A percentile compares a stretch with the other conserved stretches of the same genome.
Evolutionary conservation across 2,888 invertebrate genomes (phyloP).

Genomic region (Philereme vetulata): DNA sequence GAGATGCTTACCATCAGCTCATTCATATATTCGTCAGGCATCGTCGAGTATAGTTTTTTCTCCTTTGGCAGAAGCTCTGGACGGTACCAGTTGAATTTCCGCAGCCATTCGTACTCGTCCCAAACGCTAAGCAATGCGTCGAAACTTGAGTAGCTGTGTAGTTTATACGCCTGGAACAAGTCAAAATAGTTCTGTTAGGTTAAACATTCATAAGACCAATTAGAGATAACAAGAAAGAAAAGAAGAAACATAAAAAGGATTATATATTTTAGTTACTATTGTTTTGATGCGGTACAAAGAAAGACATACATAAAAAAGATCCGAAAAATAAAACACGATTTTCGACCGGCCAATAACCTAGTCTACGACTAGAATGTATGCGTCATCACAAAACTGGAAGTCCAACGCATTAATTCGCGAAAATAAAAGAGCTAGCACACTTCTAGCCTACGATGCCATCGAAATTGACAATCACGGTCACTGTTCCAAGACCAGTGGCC

Average conservation of each 20-base stretch:
- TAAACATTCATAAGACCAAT: not conserved
- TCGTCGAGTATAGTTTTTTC: slow-evolving; percentile 53
- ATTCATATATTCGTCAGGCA: slow-evolving; percentile 58
- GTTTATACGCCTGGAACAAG: slow-evolving; percentile 66
- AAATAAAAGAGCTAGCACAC: slow-evolving; percentile 18
- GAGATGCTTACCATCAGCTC: slow-evolving; percentile 60
- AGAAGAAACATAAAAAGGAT: too few species aligned
- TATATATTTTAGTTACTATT: too few species aligned
- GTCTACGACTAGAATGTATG: not conserved
- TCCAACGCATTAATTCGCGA: not conserved
- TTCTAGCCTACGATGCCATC: slow-evolving; percentile 5
- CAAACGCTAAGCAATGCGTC: slow-evolving; percentile 54
- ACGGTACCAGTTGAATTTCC: slow-evolving; percentile 59
- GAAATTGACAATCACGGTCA: slow-evolving; percentile 29
- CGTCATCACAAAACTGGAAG: slow-evolving; percentile 1
- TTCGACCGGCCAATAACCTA: too few species aligned
- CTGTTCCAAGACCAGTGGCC: slow-evolving; percentile 18
- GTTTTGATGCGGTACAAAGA: too few species aligned
- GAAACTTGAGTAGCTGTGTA: slow-evolving; percentile 59
- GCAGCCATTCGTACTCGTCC: slow-evolving; percentile 62
- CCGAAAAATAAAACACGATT: too few species aligned
- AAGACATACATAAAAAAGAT: too few species aligned
- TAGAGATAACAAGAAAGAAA: too few species aligned
- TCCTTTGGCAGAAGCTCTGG: slow-evolving; percentile 63
- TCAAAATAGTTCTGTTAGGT: slow-evolving; percentile 13